These are phyloP conservation scores for Macrosiphum euphorbiae DNA, from an alignment of 2,888 invertebrate genomes.

Conservation along the genomic window DNA sequence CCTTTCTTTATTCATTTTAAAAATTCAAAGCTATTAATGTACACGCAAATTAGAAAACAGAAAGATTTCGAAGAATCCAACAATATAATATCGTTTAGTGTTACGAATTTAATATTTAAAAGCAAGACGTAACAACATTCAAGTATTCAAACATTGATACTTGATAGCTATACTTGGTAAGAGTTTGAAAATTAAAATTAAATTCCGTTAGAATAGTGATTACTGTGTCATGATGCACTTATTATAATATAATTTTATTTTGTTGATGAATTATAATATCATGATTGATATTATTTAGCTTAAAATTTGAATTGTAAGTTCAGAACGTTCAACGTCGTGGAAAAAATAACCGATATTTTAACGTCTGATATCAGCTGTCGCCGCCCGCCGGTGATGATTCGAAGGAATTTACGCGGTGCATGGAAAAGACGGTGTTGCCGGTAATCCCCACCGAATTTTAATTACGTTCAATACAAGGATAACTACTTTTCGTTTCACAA, in stretches of 20 bases:
- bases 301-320: not conserved
- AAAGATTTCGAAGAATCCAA: not conserved
- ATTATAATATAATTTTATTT: too few species aligned
- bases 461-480: not conserved
- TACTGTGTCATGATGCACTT: not conserved
- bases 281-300: not conserved
- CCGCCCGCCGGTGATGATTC: not conserved
- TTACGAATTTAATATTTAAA: not conserved
- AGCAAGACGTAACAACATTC: not conserved
- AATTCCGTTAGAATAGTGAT: not conserved
- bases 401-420: not conserved
- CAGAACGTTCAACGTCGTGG: not conserved
- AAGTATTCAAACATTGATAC: not conserved
- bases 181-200: not conserved
- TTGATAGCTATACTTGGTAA: not conserved
- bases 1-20: slow-evolving; percentile 56
- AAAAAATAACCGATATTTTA: slow-evolving; percentile 9
- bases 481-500: not conserved
- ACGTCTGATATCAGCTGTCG: not conserved
- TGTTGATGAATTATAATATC: not conserved
- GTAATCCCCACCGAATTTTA: not conserved
- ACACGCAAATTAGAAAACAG: not conserved
- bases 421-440: not conserved
- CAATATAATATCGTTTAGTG: not conserved
- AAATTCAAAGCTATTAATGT: not conserved